Base-by-base conservation (phyloP, 1,140 invertebrate species). In the Trachymyrmex septentrionalis region DNA sequence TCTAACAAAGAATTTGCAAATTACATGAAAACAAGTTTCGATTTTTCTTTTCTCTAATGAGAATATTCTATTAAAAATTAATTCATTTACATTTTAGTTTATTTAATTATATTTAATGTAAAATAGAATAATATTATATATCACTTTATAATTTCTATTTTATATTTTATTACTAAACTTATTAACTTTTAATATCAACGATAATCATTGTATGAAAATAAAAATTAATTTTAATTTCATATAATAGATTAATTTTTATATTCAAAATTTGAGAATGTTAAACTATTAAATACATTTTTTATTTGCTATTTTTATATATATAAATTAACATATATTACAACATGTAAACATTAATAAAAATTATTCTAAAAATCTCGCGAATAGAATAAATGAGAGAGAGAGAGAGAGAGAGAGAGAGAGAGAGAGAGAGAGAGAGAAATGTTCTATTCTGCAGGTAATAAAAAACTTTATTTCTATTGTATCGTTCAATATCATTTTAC, bases 1-100 rank as follows among this genome's bases (percentile, higher is more conserved):
- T 82, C 80, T 82, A 61, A 48, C 53, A 24, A 16, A 19, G 30
- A 73, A 2, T 48, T 73, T 10, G 19, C 71, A 73, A 82, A 59
- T 72, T 82, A 48, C 1, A 14, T 67, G 14, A 80, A 59, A 14
- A 48, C 21, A 38, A 69, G 4, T 81, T 59, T 69, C 19, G 16
- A 72, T 59, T 27, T 44, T 71, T 19, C 2, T 21, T n/a, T 21
- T 14, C 5, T 80, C 5, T 80, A n/a, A 27, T 44, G 4, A 72
- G 14, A 30, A 44, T 72, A 55, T 53, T 44, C 10, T 27, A n/a
- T 14, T 67, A 67, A 10, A 24, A 80, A 24, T 30, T 63, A 50
- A 64, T n/a, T 80, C 19, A 55, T 69, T 80, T 55, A 80, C 16
- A 34, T 64, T n/a, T 0, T 64, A 34, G 0, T 66, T 66, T 66